Evolutionary conservation across 1,140 invertebrate species (phyloP).

Genomic region (Drosophila teissieri): DNA sequence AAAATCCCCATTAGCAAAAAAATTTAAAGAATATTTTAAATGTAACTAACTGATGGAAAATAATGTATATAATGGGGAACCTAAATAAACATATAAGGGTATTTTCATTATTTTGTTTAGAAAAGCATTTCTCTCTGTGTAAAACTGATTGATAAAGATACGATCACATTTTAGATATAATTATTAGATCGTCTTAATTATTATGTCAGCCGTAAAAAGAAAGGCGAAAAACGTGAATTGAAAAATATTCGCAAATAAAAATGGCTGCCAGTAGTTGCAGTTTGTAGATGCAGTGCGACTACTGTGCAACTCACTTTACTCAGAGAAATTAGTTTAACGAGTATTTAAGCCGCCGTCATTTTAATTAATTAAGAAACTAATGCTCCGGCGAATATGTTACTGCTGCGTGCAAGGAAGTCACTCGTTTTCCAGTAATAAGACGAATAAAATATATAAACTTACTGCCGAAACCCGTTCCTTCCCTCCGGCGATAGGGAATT

Average conservation of each 20-base stretch:
- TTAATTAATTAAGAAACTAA: constrained; percentile 34
- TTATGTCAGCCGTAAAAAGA: neutral
- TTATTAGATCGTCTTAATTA: neutral
- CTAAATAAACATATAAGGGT: too few species aligned
- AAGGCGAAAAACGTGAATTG: neutral
- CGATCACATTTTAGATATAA: neutral
- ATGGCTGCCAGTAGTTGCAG: neutral
- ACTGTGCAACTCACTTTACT: neutral
- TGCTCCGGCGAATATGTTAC: constrained; percentile 1
- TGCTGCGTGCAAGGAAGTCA: neutral
- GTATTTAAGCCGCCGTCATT: constrained; percentile 2
- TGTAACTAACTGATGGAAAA: too few species aligned
- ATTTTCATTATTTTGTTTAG: too few species aligned
- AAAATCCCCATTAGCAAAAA: neutral
- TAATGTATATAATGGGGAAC: too few species aligned
- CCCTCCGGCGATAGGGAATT: constrained; percentile 37
- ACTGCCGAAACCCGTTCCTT: constrained; percentile 62
- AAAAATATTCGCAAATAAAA: neutral
- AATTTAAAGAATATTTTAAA: neutral
- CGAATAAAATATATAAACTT: constrained; percentile 56
- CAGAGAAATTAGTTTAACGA: neutral
- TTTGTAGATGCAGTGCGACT: neutral
- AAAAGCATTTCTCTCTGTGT: neutral
- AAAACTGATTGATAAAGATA: neutral
- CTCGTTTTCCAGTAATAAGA: constrained; percentile 17